Base-by-base conservation (phyloP, 2,113 vertebrate genomes). In the Hippocampus mohnikei region DNA sequence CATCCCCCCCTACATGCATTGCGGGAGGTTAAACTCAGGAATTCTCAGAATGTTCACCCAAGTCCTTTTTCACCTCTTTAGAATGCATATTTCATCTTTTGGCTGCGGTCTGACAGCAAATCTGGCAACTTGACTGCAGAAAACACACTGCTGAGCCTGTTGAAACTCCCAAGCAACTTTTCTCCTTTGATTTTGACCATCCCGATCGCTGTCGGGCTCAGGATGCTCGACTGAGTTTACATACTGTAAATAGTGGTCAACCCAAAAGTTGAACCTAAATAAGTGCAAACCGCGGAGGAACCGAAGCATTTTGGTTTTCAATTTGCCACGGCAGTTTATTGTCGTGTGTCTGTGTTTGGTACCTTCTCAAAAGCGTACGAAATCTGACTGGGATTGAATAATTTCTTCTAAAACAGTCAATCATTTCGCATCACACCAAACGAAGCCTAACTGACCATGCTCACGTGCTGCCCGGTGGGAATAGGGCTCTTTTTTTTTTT, bases 1-100 rank as follows among this genome's bases (percentile, higher is more conserved):
- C 93, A 37, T 91, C 93, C 91, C 91, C 91, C 91, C 93, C 91
- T 91, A 16, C 84, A 92, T 78, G 72, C 72, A 73, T 94, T 93
- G 93, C 91, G 93, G 94, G 82, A 93, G 94, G 90, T 92, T 91
- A 91, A 95, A 95, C 95, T 96, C 95, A 97, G 95, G 95, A 96
- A 96, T 94, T 92, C 92, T 94, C 94, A 93, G 94, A 95, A 95
- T 96, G 95, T 95, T 94, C 93, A 94, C 90, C 94, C 71, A 78
- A 76, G 69, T 80, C 68, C 75, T 70, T 76, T 59, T 81, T 74
- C 60, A 73, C 60, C 65, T 73, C 50, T 79, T 61, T 42, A 42
- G 42, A 40, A 23, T 64, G 5, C 40, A 13, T 42, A 37, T 37
- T 27, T 64, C 23, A n/a, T 11, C 41, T 64, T 40, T 42, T 42